A percentile compares a stretch with the other conserved stretches of the same genome.
Conservation (phyloP, 1,140 invertebrate genomes). For the Mycetomoellerius zeteki region DNA sequence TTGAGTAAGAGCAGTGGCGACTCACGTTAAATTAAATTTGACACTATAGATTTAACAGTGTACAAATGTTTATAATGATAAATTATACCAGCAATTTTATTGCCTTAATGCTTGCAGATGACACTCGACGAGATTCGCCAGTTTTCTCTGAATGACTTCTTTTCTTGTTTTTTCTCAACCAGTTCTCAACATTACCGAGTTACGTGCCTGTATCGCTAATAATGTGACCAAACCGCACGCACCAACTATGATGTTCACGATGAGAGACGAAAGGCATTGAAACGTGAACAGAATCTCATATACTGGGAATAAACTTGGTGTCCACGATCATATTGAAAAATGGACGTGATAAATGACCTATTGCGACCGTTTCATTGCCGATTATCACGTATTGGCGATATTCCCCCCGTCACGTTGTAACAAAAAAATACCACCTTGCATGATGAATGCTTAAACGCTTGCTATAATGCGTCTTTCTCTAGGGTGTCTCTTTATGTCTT, state of each 20-base stretch:
- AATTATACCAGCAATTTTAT: no score
- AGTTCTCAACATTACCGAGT: slow-evolving; percentile 68
- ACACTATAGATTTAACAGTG: no score
- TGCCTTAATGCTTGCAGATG: slow-evolving; percentile 60
- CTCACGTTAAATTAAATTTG: no score
- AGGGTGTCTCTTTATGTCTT: slow-evolving; percentile 34
- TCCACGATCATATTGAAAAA: slow-evolving; percentile 64
- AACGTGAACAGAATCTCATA: slow-evolving; percentile 69
- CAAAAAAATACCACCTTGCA: slow-evolving; percentile 49
- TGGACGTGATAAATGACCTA: slow-evolving; percentile 31
- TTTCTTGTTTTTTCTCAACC: slow-evolving; percentile 35
- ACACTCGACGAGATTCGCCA: slow-evolving; percentile 42
- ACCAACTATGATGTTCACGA: slow-evolving; percentile 61
- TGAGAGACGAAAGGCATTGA: slow-evolving; percentile 64
- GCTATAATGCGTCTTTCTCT: slow-evolving; percentile 30
- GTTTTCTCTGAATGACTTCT: slow-evolving; percentile 13
- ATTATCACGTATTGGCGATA: slow-evolving; percentile 37
- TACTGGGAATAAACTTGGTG: slow-evolving; percentile 53
- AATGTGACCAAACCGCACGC: slow-evolving; percentile 50
- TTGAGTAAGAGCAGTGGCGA: no score
- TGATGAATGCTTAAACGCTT: slow-evolving; percentile 41
- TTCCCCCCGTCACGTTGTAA: slow-evolving; percentile 16
- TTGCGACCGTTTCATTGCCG: slow-evolving; percentile 48
- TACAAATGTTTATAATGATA: not conserved
- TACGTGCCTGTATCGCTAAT: slow-evolving; percentile 71